Conservation (phyloP, 2,113 vertebrate genomes). For the Burhinus bistriatus region DNA sequence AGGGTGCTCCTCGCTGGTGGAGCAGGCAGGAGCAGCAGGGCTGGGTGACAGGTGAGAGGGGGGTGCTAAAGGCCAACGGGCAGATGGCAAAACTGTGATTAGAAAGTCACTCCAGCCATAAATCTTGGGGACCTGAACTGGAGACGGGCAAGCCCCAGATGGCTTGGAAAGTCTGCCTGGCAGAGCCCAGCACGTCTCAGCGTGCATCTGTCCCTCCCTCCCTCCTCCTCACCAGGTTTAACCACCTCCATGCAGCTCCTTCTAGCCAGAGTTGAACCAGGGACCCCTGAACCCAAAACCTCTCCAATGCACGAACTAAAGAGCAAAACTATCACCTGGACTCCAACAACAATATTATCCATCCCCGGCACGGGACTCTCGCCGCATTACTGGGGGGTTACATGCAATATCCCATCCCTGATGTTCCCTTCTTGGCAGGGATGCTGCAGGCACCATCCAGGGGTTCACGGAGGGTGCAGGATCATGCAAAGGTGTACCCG, state of each 20-base stretch:
- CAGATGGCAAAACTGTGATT: conserved; percentile 57
- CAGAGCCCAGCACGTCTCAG: neutral
- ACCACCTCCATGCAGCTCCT: neutral
- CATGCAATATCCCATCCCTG: neutral
- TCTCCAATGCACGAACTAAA: fast-evolving
- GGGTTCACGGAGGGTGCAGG: fast-evolving
- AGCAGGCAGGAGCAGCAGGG: neutral
- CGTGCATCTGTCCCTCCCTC: neutral
- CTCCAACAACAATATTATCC: neutral
- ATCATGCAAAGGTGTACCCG: neutral
- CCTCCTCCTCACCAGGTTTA: neutral
- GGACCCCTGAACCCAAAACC: neutral
- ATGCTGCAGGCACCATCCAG: neutral
- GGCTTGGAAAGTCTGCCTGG: conserved; percentile 33
- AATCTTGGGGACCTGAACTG: conserved; percentile 10
- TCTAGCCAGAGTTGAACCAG: neutral
- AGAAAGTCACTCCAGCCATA: conserved; percentile 56
- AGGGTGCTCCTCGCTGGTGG: neutral
- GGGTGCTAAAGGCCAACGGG: conserved; percentile 50
- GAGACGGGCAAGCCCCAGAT: conserved; percentile 46
- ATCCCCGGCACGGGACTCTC: fast-evolving
- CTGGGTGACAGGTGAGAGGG: conserved; percentile 18
- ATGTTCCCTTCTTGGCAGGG: neutral
- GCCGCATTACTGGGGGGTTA: fast-evolving
- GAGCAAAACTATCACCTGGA: neutral